Evolutionary conservation across 2,888 invertebrate species (phyloP).

Genomic region (Amphipyra tragopoginis): DNA sequence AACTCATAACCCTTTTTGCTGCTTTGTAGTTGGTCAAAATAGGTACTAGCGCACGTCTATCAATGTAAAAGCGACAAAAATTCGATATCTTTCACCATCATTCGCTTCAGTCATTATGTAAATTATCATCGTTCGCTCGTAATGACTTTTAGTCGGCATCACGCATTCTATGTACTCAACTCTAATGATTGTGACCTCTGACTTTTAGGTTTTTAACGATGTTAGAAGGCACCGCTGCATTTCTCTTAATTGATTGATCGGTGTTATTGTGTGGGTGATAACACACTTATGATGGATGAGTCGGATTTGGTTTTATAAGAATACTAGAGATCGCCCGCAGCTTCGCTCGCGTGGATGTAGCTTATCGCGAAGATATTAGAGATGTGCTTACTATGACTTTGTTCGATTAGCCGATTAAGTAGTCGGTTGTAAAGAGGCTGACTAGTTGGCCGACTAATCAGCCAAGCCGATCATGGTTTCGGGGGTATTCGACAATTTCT

Average conservation of each 20-base stretch:
- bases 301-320: conserved; percentile 18
- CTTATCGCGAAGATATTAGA: no score
- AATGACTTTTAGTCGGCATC: conserved; percentile 72
- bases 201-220: conserved; percentile 59
- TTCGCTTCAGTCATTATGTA: conserved; percentile 76
- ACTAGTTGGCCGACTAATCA: no score
- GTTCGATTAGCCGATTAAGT: no score
- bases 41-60: conserved; percentile 1
- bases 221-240: conserved; percentile 36
- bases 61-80: conserved; percentile 60
- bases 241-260: conserved; percentile 54
- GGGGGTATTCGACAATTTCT: no score
- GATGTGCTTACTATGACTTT: no score
- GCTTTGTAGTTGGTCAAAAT: neutral
- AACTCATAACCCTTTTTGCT: neutral
- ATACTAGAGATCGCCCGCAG: no score
- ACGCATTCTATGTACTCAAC: conserved; percentile 62
- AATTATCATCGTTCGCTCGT: conserved; percentile 67
- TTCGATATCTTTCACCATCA: conserved; percentile 70
- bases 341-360: no score
- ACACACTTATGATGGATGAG: conserved; percentile 42
- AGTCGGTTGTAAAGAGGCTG: no score
- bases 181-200: conserved; percentile 71
- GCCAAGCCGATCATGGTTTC: no score
- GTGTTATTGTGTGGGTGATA: conserved; percentile 31